phyloP scores from a whole-genome alignment of 2,888 invertebrate species.

The Maniola hyperantus region DNA sequence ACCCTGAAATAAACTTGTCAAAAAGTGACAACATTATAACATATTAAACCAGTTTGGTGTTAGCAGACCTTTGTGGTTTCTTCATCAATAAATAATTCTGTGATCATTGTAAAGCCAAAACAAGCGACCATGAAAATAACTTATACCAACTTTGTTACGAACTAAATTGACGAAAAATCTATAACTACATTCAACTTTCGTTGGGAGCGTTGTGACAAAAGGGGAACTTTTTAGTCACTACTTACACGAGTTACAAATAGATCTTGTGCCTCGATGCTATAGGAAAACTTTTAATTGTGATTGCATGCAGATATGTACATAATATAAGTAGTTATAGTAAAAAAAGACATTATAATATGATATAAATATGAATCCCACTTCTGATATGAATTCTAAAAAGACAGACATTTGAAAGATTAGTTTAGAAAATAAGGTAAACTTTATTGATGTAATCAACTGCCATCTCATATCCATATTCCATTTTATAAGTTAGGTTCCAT shows the following conservation, averaged over 20 bases:
- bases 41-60: too few relatives aligned
- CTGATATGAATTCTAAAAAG: not conserved
- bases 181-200: not conserved
- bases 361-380: not conserved
- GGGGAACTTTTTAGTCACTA: not conserved
- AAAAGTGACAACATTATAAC: too few relatives aligned
- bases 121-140: too few relatives aligned
- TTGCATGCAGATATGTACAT: not conserved
- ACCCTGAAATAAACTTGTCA: too few relatives aligned
- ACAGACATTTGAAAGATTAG: not conserved
- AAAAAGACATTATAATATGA: too few relatives aligned
- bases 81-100: not conserved
- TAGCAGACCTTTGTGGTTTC: not conserved
- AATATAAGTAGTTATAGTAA: not conserved
- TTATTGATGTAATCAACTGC: conserved; percentile 1
- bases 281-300: not conserved
- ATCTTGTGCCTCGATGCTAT: conserved; percentile 4
- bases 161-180: too few relatives aligned
- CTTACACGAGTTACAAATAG: conserved; percentile 1
- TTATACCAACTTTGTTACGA: too few relatives aligned
- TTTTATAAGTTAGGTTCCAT: not conserved
- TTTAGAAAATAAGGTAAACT: conserved; percentile 6
- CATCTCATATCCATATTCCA: conserved; percentile 8
- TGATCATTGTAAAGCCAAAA: not conserved
- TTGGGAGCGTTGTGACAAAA: not conserved